phyloP scores from a whole-genome alignment of 2,113 vertebrate species.

The Larimichthys crocea region DNA sequence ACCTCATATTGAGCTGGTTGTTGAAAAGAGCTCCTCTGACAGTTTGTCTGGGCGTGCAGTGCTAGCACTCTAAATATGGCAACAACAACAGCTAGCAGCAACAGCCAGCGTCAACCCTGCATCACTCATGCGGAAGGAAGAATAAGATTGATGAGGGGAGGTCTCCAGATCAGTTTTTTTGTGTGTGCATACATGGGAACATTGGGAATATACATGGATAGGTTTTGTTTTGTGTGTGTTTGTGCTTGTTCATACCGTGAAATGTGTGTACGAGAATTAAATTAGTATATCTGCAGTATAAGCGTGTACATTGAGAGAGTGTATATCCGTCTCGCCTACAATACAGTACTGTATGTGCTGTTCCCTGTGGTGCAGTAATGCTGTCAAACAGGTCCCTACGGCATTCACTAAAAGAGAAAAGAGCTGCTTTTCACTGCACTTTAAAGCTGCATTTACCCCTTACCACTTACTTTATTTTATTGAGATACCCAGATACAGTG shows the following conservation, averaged over 20 bases:
- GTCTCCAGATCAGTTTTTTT: constrained; percentile 21
- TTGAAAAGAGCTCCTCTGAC: constrained; percentile 63
- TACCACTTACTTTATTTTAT: constrained; percentile 32
- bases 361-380: constrained; percentile 39
- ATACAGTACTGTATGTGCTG: constrained; percentile 19
- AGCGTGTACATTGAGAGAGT: constrained; percentile 13
- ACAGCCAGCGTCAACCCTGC: constrained; percentile 42
- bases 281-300: constrained; percentile 1
- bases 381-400: constrained; percentile 36
- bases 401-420: constrained; percentile 36
- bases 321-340: constrained; percentile 4
- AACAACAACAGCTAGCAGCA: constrained; percentile 61
- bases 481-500: constrained; percentile 38
- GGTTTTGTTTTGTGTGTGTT: constrained; percentile 9
- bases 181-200: not conserved
- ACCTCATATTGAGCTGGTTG: constrained; percentile 30
- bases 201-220: constrained; percentile 17
- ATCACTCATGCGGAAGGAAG: constrained; percentile 45
- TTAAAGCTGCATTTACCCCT: constrained; percentile 35
- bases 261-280: constrained; percentile 7
- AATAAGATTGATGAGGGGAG: constrained; percentile 5
- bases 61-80: constrained; percentile 66
- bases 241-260: constrained; percentile 1
- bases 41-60: constrained; percentile 49
- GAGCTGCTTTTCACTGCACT: constrained; percentile 44